These are phyloP conservation scores for Ceratothoa steindachneri DNA, from an alignment of 2,888 invertebrate species.

Conservation along the genomic window DNA sequence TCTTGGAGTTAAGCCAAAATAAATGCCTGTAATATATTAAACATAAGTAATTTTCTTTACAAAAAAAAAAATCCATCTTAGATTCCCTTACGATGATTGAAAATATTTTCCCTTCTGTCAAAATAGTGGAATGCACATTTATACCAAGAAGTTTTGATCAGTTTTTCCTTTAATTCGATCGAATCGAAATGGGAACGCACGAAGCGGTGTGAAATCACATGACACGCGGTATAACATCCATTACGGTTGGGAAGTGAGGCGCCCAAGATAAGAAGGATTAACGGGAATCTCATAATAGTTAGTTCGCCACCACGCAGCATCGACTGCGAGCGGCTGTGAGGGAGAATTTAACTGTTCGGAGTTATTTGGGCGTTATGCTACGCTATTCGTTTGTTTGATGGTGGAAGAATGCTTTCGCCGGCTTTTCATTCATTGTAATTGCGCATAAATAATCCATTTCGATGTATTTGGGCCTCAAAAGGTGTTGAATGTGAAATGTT, in stretches of 20 bases:
- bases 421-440: background rate
- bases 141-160: background rate
- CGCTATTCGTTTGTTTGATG: background rate
- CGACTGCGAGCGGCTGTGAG: slow-evolving; percentile 1
- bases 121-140: background rate
- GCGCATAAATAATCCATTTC: background rate
- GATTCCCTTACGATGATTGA: background rate
- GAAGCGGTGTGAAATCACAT: background rate
- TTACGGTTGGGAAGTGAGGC: slow-evolving; percentile 10
- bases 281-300: slow-evolving; percentile 12
- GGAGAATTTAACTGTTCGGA: background rate
- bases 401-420: background rate
- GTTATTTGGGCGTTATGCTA: background rate
- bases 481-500: background rate
- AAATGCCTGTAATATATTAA: background rate
- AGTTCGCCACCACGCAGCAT: slow-evolving; percentile 8
- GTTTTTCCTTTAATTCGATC: background rate
- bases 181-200: background rate
- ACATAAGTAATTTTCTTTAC: background rate
- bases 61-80: background rate
- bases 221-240: background rate
- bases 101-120: slow-evolving; percentile 1
- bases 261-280: slow-evolving; percentile 8
- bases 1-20: too few species aligned
- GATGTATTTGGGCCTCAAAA: background rate